Evolutionary conservation across 2,888 invertebrate genomes (phyloP).

Genomic region (Tuberolachnus salignus): DNA sequence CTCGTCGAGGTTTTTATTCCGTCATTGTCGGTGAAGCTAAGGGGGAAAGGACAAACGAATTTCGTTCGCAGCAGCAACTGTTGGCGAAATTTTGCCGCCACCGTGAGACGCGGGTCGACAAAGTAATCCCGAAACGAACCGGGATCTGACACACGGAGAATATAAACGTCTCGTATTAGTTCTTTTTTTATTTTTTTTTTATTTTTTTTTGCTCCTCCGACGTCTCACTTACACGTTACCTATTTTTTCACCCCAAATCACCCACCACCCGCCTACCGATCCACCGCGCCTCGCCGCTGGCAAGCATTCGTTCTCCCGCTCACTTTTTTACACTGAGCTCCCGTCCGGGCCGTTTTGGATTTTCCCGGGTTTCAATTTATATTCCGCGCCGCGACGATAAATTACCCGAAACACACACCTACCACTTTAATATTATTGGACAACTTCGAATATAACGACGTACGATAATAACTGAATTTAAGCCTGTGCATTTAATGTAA

Average conservation of each 20-base stretch:
- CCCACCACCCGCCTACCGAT: not conserved
- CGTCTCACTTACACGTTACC: conserved; percentile 26
- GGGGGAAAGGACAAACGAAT: too few species aligned
- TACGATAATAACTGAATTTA: too few species aligned
- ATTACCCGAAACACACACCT: conserved; percentile 42
- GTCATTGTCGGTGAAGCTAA: too few species aligned
- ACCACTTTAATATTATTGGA: conserved; percentile 44
- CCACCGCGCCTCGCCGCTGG: not conserved
- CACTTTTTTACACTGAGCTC: conserved; percentile 41
- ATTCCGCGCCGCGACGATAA: conserved; percentile 44
- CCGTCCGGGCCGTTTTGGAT: conserved; percentile 37
- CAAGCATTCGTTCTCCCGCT: conserved; percentile 25
- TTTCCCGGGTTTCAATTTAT: conserved; percentile 50
- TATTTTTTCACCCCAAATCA: not conserved
- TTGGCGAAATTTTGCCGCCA: conserved; percentile 18
- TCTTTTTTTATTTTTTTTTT: too few species aligned
- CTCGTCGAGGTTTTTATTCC: not conserved
- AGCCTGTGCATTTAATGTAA: too few species aligned
- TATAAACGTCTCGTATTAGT: conserved; percentile 49
- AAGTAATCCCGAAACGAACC: conserved; percentile 55
- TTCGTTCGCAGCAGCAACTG: not conserved
- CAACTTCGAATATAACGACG: too few species aligned
- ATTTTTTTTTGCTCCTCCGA: too few species aligned
- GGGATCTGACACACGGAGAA: conserved; percentile 43
- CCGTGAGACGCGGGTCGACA: conserved; percentile 50